phyloP scores from a whole-genome alignment of 2,888 invertebrate species.

The Apamea sordens region DNA sequence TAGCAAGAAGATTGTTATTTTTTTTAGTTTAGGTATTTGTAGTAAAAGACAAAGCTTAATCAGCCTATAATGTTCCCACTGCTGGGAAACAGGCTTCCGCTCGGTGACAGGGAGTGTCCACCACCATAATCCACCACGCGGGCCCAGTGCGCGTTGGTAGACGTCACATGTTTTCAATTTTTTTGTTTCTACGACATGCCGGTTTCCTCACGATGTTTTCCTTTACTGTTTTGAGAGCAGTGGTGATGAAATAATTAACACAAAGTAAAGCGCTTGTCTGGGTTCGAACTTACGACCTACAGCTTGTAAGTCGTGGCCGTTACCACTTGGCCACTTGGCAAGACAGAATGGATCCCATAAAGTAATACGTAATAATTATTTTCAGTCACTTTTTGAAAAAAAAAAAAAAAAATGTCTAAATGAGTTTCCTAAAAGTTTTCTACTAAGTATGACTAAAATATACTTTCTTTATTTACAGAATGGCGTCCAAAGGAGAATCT shows the following conservation, averaged over 20 bases:
- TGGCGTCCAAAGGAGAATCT: constrained; percentile 82
- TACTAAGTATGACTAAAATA: constrained; percentile 5
- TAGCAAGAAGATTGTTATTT: not conserved
- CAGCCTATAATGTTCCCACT: not conserved
- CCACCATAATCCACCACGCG: too few relatives aligned
- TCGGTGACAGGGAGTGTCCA: too few relatives aligned
- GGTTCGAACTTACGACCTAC: too few relatives aligned
- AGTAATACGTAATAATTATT: not conserved
- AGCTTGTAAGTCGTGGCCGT: not conserved
- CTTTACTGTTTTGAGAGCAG: not conserved
- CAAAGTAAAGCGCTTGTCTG: too few relatives aligned
- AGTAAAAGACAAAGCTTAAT: not conserved
- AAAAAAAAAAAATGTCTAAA: not conserved
- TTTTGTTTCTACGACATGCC: not conserved
- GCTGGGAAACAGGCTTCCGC: too few relatives aligned
- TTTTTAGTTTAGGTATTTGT: not conserved
- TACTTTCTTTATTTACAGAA: constrained; percentile 77
- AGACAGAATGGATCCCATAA: not conserved
- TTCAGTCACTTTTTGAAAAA: not conserved
- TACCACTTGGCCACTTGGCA: not conserved
- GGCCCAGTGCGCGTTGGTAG: too few relatives aligned
- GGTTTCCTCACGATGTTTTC: not conserved
- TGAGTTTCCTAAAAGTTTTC: not conserved
- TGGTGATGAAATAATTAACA: not conserved
- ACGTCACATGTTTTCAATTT: not conserved